Percentiles rank a stretch among this genome's conserved stretches.
Conservation (phyloP, 2,888 invertebrate species). For the Acheta domesticus region DNA sequence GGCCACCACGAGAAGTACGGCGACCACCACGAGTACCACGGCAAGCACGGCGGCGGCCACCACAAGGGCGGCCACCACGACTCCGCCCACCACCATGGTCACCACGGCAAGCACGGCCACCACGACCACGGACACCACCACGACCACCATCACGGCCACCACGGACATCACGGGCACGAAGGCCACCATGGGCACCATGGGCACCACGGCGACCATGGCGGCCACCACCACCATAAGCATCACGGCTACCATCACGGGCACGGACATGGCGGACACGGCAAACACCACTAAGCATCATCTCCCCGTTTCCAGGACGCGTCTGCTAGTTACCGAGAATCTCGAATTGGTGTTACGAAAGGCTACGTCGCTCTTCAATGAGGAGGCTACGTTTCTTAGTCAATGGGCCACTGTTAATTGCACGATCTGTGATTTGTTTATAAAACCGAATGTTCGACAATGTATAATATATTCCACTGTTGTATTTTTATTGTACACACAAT, state of each 20-base stretch:
- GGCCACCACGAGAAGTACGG: conserved; percentile 74
- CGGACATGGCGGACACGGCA: conserved; percentile 26
- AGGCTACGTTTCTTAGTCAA: too few species aligned
- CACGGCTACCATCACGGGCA: conserved; percentile 55
- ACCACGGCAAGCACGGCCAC: conserved; percentile 76
- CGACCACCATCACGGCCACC: conserved; percentile 77
- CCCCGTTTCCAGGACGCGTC: not conserved
- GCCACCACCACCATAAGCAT: conserved; percentile 70
- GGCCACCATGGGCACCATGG: conserved; percentile 72
- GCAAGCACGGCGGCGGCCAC: conserved; percentile 70
- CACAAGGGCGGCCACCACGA: conserved; percentile 79
- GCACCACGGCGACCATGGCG: conserved; percentile 73
- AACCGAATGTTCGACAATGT: too few species aligned
- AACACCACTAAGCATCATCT: not conserved
- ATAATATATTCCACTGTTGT: too few species aligned
- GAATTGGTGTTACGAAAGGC: too few species aligned
- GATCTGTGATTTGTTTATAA: too few species aligned
- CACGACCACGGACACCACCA: conserved; percentile 81
- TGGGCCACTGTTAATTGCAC: too few species aligned
- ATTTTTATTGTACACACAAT: too few species aligned
- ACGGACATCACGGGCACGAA: conserved; percentile 74
- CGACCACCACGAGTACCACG: conserved; percentile 72
- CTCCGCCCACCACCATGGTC: conserved; percentile 72
- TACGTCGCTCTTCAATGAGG: too few species aligned
- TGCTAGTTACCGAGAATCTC: too few species aligned